phyloP scores from a whole-genome alignment of 2,888 invertebrate species.

The Ypsolopha sequella region DNA sequence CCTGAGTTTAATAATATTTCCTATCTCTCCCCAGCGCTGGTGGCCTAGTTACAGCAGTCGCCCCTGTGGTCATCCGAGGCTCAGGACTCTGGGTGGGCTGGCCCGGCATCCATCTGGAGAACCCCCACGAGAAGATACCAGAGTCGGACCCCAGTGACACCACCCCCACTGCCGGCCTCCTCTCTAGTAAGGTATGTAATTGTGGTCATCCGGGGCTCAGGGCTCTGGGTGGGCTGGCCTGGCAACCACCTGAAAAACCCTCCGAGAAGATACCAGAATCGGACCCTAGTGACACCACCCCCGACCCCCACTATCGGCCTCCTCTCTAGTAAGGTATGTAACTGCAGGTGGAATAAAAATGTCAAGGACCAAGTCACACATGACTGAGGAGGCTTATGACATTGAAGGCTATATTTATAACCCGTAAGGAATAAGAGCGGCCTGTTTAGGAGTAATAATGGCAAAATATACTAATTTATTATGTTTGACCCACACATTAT shows the following conservation, averaged over 20 bases:
- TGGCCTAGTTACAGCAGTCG: slow-evolving; percentile 91
- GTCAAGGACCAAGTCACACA: no score
- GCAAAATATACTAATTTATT: no score
- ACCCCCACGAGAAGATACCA: slow-evolving; percentile 83
- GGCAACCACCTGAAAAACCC: slow-evolving; percentile 85
- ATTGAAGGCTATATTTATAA: no score
- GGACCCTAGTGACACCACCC: slow-evolving; percentile 85
- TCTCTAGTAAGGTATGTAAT: slow-evolving; percentile 81
- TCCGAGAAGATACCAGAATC: slow-evolving; percentile 87
- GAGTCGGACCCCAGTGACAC: slow-evolving; percentile 89
- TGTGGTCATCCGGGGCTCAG: slow-evolving; percentile 86
- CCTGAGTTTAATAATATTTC: slow-evolving; percentile 11
- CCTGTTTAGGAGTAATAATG: no score
- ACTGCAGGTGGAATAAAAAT: no score
- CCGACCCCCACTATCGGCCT: slow-evolving; percentile 91
- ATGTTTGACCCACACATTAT: no score
- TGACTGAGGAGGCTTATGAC: no score
- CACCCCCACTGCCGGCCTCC: slow-evolving; percentile 88
- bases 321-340: slow-evolving; percentile 79
- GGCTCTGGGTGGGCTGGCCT: slow-evolving; percentile 94
- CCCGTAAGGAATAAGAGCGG: no score
- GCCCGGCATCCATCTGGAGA: slow-evolving; percentile 87
- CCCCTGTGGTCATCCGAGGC: slow-evolving; percentile 88
- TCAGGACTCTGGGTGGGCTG: slow-evolving; percentile 92
- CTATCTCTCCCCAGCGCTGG: slow-evolving; percentile 76